These are phyloP conservation scores for Meloidogyne hapla DNA, from an alignment of 1,140 invertebrate species.

Conservation along the genomic window DNA sequence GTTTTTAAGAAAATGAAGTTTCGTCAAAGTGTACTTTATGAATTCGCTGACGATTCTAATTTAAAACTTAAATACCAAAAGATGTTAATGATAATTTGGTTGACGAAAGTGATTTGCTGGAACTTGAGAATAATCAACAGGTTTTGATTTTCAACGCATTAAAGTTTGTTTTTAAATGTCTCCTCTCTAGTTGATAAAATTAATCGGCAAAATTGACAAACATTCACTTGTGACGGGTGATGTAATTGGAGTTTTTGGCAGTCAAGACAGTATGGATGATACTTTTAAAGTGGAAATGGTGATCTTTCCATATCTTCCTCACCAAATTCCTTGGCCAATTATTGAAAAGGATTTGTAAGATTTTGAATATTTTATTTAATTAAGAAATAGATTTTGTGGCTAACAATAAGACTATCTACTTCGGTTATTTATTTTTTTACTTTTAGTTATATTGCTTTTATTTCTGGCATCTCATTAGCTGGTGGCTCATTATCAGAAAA, in stretches of 20 bases:
- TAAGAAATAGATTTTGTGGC: too few relatives aligned
- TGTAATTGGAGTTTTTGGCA: constrained; percentile 42
- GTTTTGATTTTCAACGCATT: too few relatives aligned
- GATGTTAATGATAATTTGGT: constrained; percentile 28
- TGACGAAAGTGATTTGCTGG: constrained; percentile 30
- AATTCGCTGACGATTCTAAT: constrained; percentile 35
- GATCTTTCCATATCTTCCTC: constrained; percentile 32
- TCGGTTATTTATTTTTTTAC: background rate
- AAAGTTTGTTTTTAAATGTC: too few relatives aligned
- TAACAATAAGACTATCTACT: too few relatives aligned
- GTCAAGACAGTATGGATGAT: constrained; percentile 13
- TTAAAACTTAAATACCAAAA: constrained; percentile 34
- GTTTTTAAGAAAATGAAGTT: constrained; percentile 41
- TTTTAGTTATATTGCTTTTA: constrained; percentile 43
- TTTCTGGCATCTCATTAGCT: constrained; percentile 38
- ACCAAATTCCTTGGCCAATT: constrained; percentile 43
- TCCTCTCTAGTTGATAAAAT: constrained; percentile 38
- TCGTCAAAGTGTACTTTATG: constrained; percentile 41
- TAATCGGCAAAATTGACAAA: constrained; percentile 40
- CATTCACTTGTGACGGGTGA: constrained; percentile 38
- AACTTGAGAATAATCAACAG: constrained; percentile 49
- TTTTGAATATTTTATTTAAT: background rate
- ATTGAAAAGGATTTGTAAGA: constrained; percentile 42
- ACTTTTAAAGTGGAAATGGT: constrained; percentile 38
- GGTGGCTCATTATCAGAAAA: constrained; percentile 11